Base-by-base conservation (phyloP, 2,888 invertebrate genomes). In the Hypena proboscidalis region DNA sequence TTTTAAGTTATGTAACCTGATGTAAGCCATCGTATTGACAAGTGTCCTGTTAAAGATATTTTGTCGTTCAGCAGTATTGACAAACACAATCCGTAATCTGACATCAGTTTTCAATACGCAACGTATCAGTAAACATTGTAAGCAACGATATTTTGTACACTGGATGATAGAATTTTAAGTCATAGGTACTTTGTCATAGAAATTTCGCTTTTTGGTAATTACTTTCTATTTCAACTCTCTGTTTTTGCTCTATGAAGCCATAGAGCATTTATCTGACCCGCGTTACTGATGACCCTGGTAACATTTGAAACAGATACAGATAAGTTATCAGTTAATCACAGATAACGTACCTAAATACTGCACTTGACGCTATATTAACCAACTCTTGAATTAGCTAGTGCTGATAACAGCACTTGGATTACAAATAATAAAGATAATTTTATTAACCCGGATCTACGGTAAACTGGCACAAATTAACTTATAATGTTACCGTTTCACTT, bases 151-250 rank as follows among this genome's bases (percentile, higher is more conserved):
- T n/a, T 17, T 17, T 17, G 5, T 4, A 17, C 17, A 41, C 41
- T 40, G 23, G 32, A 51, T 42, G 37, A 36, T 11, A 19, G 9
- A 4, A 11, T 7, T 26, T 26, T 26, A 15, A 52, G 39, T 51
- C 23, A 37, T 34, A n/a, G n/a, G 26, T 23, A 25, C 14, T 37
- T 48, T 31, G 42, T 41, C 38, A 32, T 27, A 31, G 39, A 43
- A 49, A 58, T 58, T 54, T 50, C 32, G 17, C 39, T 14, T 41
- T 53, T 48, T 30, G 34, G 22, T 32, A 50, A 32, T 26, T 29
- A 50, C 57, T 58, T 58, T 58, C 57, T 58, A 58, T 54, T 58
- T 46, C 19, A 8, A 40, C 23, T 42, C 19, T 25, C 49, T 39
- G 39, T n/a, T n/a, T n/a, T 58, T 20, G 29, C 26, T 42, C 19